Evolutionary conservation across 2,113 vertebrate genomes (phyloP), one percentile per base, ranked within the genome.

Genomic region (Phrynosoma blainvillii): DNA sequence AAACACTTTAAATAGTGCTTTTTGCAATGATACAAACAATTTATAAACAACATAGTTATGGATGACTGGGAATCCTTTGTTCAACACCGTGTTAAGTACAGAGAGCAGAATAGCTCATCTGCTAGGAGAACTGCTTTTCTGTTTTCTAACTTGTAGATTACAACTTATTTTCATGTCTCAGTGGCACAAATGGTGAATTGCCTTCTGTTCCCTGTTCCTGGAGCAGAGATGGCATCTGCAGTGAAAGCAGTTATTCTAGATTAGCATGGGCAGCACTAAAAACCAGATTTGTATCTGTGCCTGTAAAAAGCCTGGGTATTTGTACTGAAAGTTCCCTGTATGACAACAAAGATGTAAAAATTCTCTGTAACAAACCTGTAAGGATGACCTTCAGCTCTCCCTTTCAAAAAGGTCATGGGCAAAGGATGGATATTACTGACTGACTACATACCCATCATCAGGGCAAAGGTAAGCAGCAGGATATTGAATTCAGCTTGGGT

Each of bases 181-280:
- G 79, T 1, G 87, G 76, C 59, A 8, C 36, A 2, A 70, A 25
- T 8, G 13, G 2, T 1, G 0, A 42, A 83, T 20, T 66, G 59
- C 59, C 18, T 73, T 88, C 82, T 68, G 0, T 52, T 82, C 20
- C 52, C 73, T 78, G 77, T 47, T 87, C 65, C 88, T 81, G 65
- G 42, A 85, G 70, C 62, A 66, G 71, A 91, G 36, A 78, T 7
- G 1, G n/a, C 10, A 21, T 76, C 40, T 70, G 47, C 14, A 56
- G 47, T 70, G 42, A 71, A 54, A 91, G 89, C 70, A 73, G 25
- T 36, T 89, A 10, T 82, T 89, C 47, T 92, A 27, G 20, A 71
- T 89, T 89, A 89, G 25, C 6, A 16, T 8, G 27, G 32, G 62
- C 36, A 78, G 40, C 68, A 74, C 36, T 42, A 70, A 88, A 40